Evolutionary conservation across 2,113 vertebrate genomes (phyloP), one percentile per base, ranked within the genome.

Genomic region (Caracal caracal): DNA sequence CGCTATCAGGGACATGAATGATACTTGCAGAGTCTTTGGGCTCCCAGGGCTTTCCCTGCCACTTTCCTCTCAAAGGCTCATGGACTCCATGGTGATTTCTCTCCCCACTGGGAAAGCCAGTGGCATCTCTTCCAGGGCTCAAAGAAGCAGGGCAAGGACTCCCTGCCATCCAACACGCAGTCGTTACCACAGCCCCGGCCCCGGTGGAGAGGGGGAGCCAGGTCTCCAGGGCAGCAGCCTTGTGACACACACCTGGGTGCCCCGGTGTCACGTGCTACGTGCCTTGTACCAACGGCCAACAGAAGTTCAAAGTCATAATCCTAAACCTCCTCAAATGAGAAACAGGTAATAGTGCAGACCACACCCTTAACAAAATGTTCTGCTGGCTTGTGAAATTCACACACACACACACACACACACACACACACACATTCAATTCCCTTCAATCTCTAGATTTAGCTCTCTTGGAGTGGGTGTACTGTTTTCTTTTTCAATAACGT

Each of bases 401-500:
- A 37, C 51, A 10, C 20, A 19, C 11, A 5, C 1, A 6, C 59
- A 37, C 30, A 61, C 65, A 13, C 37, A 17, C 37, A 56, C 47
- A 37, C 63, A 47, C 61, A 61, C 78, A 49, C 59, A 20, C 26
- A 4, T 49, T 12, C 2, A 35, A 5, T 30, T 80, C 19, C 49
- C 40, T 30, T 87, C 61, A 5, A 8, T 81, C 20, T 83, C 63
- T 83, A n/a, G 24, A 91, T 66, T 79, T 86, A 92, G 79, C 79
- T 93, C 59, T 73, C 40, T 56, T 19, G n/a, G 59, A 70, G 63
- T 82, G 76, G 75, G 88, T 0, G 11, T 79, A 63, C 16, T 30
- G 35, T 76, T 88, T 94, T 89, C 56, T 79, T 93, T 82, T 73
- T 80, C 87, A 90, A 61, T 61, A 81, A 47, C 24, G 66, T 66